A percentile compares a stretch with the other conserved stretches of the same genome.
These are phyloP conservation scores for Neogale vison DNA, from an alignment of 2,113 vertebrate genomes.

Conservation along the genomic window DNA sequence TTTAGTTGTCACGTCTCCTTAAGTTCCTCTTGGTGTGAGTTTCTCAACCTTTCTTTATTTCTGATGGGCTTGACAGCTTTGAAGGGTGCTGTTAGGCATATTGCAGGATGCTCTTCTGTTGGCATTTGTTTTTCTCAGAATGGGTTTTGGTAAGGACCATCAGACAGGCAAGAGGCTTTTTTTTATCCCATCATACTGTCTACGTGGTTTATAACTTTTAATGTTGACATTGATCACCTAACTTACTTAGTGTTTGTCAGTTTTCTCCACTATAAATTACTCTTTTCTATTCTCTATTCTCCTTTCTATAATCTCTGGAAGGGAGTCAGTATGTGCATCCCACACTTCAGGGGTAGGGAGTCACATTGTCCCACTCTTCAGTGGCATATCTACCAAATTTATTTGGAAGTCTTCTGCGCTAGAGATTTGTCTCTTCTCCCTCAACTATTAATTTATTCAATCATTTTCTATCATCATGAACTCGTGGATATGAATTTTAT, in stretches of 20 bases:
- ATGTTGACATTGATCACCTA: not conserved
- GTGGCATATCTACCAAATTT: not conserved
- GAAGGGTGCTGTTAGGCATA: not conserved
- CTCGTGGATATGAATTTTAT: not conserved
- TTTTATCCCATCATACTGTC: not conserved
- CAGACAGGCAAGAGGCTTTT: not conserved
- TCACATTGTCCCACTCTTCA: not conserved
- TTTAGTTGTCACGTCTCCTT: not conserved
- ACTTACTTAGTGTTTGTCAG: not conserved
- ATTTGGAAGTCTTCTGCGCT: not conserved
- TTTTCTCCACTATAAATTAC: not conserved
- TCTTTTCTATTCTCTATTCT: not conserved
- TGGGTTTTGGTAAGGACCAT: not conserved
- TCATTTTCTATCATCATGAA: not conserved
- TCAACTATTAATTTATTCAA: not conserved
- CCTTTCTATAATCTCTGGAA: not conserved
- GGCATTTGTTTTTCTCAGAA: not conserved
- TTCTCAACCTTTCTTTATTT: not conserved
- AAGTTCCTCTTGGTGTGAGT: not conserved
- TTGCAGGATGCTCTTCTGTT: not conserved
- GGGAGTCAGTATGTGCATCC: not conserved
- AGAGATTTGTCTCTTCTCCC: not conserved
- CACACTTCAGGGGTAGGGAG: not conserved
- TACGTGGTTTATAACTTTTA: not conserved
- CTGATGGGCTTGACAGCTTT: not conserved